Percentiles rank a stretch among this genome's conserved stretches.
Conservation (phyloP, 2,113 vertebrate species). For the Eira barbara region DNA sequence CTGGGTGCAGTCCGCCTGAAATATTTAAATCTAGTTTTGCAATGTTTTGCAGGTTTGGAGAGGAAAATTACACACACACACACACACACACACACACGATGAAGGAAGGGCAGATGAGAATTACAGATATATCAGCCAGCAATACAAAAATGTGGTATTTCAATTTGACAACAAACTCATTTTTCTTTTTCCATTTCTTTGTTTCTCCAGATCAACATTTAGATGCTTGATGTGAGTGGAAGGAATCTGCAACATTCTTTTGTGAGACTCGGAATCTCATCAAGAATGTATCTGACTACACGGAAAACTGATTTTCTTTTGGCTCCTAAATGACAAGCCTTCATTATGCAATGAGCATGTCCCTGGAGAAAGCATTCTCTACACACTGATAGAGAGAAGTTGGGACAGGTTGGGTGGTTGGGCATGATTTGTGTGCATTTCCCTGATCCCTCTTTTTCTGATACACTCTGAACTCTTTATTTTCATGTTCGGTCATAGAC, state of each 20-base stretch:
- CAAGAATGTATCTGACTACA: slow-evolving; percentile 79
- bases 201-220: slow-evolving; percentile 76
- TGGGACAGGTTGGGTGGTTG: slow-evolving; percentile 51
- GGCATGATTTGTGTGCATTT: slow-evolving; percentile 70
- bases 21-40: slow-evolving; percentile 89
- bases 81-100: slow-evolving; percentile 40
- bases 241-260: slow-evolving; percentile 78
- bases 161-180: slow-evolving; percentile 81
- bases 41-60: slow-evolving; percentile 86
- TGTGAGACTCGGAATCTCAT: slow-evolving; percentile 75
- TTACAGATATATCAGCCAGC: slow-evolving; percentile 80
- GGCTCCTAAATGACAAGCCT: slow-evolving; percentile 73
- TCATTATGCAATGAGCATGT: slow-evolving; percentile 70
- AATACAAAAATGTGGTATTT: slow-evolving; percentile 72
- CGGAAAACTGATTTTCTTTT: slow-evolving; percentile 78
- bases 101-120: slow-evolving; percentile 82
- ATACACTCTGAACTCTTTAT: slow-evolving; percentile 39
- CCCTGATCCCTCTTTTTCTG: slow-evolving; percentile 42
- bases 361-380: slow-evolving; percentile 68
- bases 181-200: slow-evolving; percentile 71
- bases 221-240: slow-evolving; percentile 74
- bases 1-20: slow-evolving; percentile 85
- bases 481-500: slow-evolving; percentile 46
- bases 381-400: slow-evolving; percentile 71
- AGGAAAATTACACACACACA: slow-evolving; percentile 60